Conservation (phyloP, 2,888 invertebrate species). For the Dexiosoma caninum region DNA sequence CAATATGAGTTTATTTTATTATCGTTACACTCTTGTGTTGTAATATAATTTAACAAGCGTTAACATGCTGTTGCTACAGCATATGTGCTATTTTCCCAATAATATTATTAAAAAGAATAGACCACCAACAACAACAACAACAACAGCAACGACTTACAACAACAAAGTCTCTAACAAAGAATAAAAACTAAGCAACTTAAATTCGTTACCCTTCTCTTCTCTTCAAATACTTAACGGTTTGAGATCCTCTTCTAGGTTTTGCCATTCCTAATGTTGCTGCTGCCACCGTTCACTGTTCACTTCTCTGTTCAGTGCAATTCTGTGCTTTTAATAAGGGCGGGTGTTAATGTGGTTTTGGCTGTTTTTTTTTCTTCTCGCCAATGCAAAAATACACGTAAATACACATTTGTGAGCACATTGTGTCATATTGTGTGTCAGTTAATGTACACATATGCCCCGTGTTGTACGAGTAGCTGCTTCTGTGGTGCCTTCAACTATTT, state of each 20-base stretch:
- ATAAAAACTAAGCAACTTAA: neutral
- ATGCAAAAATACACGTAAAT: neutral
- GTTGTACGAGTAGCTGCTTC: conserved; percentile 14
- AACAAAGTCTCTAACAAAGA: neutral
- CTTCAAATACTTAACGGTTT: conserved; percentile 49
- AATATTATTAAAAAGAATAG: neutral
- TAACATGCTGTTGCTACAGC: conserved; percentile 67
- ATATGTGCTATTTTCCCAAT: conserved; percentile 65
- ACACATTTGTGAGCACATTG: neutral
- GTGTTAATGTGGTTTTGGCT: conserved; percentile 57
- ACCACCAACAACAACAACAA: neutral
- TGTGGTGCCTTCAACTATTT: conserved; percentile 33
- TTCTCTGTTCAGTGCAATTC: too few species aligned
- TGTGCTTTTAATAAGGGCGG: conserved; percentile 56
- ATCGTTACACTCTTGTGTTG: conserved; percentile 30
- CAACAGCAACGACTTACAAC: too few species aligned
- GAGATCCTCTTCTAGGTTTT: conserved; percentile 13
- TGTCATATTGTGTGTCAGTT: conserved; percentile 36
- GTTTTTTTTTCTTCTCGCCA: conserved; percentile 15
- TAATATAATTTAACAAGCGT: conserved; percentile 63
- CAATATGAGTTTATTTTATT: conserved; percentile 46
- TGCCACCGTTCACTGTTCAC: neutral
- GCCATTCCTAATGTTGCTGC: neutral
- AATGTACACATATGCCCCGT: neutral
- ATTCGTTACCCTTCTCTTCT: conserved; percentile 60